A percentile compares a stretch with the other conserved stretches of the same genome.
Conservation (phyloP, 2,113 vertebrate genomes). For the Morone saxatilis region DNA sequence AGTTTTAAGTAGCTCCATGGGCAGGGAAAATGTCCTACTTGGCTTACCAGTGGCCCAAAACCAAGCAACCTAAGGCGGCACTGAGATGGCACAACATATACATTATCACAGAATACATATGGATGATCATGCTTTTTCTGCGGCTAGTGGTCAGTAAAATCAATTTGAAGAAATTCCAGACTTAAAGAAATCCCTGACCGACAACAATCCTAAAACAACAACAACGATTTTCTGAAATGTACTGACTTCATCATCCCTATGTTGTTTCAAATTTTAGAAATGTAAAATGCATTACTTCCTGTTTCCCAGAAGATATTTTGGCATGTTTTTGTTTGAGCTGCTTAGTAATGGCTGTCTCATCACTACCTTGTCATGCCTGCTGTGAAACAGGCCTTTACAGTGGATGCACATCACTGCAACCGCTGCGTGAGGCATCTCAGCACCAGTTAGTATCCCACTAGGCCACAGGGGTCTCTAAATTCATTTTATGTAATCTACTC, state of each 20-base stretch:
- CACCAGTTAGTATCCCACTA: constrained; percentile 37
- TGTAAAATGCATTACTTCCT: not conserved
- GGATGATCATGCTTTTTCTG: not conserved
- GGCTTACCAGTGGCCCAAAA: not conserved
- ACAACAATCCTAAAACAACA: too few relatives aligned
- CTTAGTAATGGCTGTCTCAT: constrained; percentile 51
- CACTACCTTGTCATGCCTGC: constrained; percentile 27
- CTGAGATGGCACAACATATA: not conserved
- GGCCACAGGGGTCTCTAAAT: constrained; percentile 36
- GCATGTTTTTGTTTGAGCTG: not conserved
- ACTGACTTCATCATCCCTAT: not conserved
- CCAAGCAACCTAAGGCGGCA: not conserved
- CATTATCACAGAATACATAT: not conserved
- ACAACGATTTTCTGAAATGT: not conserved
- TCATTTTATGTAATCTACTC: constrained; percentile 42
- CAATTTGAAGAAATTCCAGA: not conserved
- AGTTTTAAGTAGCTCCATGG: constrained; percentile 11
- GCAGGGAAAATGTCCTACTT: not conserved
- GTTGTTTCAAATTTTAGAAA: not conserved
- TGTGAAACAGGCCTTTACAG: constrained; percentile 40
- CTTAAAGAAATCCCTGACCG: too few relatives aligned
- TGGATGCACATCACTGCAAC: constrained; percentile 26
- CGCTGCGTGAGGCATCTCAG: constrained; percentile 52
- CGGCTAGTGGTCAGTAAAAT: not conserved
- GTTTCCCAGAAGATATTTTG: not conserved